Evolutionary conservation across 92 coral and sea anemone species (phyloP).

Genomic region (Hydrozoanthus gracilis): DNA sequence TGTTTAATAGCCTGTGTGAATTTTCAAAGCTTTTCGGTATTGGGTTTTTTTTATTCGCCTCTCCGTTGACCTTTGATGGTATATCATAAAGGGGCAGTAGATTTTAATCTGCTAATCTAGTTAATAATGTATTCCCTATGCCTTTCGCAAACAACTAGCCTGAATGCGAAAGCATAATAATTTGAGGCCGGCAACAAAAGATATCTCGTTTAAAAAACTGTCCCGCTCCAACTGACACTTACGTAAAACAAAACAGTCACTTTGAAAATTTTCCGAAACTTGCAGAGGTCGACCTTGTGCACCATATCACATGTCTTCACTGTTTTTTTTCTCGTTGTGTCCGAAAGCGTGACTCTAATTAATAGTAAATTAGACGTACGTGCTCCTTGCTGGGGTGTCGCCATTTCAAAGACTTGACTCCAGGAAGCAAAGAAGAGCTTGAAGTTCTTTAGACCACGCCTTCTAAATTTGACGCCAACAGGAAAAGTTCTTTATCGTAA

Average conservation of each 20-base stretch:
- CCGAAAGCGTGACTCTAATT: constrained; percentile 18
- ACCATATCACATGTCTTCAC: neutral
- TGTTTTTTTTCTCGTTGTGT: neutral
- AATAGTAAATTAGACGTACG: constrained; percentile 3
- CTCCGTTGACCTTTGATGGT: neutral
- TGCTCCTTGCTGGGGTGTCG: constrained; percentile 15
- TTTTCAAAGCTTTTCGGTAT: neutral
- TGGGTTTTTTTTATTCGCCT: neutral
- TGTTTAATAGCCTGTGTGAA: neutral
- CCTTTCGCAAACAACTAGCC: neutral
- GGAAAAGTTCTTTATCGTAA: constrained; percentile 23
- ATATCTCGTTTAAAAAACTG: neutral
- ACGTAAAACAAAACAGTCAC: too few species aligned
- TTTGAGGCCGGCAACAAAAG: neutral
- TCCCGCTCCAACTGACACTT: neutral
- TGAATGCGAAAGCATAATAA: neutral
- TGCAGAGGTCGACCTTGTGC: neutral
- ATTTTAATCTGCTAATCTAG: constrained; percentile 13
- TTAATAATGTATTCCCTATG: constrained; percentile 1
- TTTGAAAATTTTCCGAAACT: neutral
- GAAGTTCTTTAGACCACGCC: constrained; percentile 37
- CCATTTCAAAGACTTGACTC: constrained; percentile 24
- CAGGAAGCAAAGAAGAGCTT: constrained; percentile 38
- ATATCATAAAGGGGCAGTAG: neutral
- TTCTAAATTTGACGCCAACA: constrained; percentile 33